Conservation (phyloP, 1,140 invertebrate genomes). For the Drosophila melanogaster region Release_6_plus_ISO1_MT NT_037436.4:8265501-8266000, state of each 20-base stretch:
- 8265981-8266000: conserved; percentile 84
- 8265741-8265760: conserved; percentile 48
- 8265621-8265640: conserved; percentile 48
- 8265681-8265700: conserved; percentile 73
- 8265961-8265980: conserved; percentile 88
- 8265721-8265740: background rate
- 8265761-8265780: conserved; percentile 53
- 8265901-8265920: conserved; percentile 89
- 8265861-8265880: conserved; percentile 8
- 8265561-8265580: conserved; percentile 56
- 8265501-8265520: conserved; percentile 27
- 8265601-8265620: conserved; percentile 42
- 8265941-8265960: conserved; percentile 86
- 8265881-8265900: conserved; percentile 86
- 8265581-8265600: conserved; percentile 33
- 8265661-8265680: conserved; percentile 18
- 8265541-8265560: conserved; percentile 59
- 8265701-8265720: conserved; percentile 66
- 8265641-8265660: background rate
- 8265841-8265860: conserved; percentile 32
- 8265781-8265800: conserved; percentile 45
- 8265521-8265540: conserved; percentile 36
- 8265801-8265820: conserved; percentile 35
- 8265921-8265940: conserved; percentile 87
- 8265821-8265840: conserved; percentile 40